Base-by-base conservation (phyloP, 64 coral and sea anemone species). In the Montipora cactus region DNA sequence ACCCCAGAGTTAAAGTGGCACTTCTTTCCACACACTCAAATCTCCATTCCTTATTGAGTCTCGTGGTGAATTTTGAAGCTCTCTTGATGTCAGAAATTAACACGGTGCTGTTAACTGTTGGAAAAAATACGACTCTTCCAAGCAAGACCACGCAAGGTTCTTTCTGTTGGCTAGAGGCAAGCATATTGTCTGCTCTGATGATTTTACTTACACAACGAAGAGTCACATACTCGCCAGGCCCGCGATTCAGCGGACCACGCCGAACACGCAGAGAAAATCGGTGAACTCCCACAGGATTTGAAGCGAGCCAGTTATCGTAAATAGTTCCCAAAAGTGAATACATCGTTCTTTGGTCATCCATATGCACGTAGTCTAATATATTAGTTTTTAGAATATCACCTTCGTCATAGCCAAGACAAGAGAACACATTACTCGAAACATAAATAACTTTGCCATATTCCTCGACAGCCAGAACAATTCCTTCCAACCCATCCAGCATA, bases 401-500 rank as follows among this genome's bases (percentile, higher is more conserved):
- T 48, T 68, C 47, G 19, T 47, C 66, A 64, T 71, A 67, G 44
- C 82, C 82, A 20, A 71, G 82, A 16, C 64, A 86, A 3, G 82
- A 70, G n/a, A 71, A 86, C 8, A 70, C 66, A 14, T 70, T 86
- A 44, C 64, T 86, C 5, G 82, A 86, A 0, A 23, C 82, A 51
- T 13, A 86, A 50, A 69, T 49, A 12, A 93, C 80, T 6, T 73
- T 88, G 47, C 92, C 83, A 4, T 84, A 7, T 71, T 78, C 76
- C 12, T 88, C 75, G 14, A 93, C 19, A 25, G 70, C 78, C 47
- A 93, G 12, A 4, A 88, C 64, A 58, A 93, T 47, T 1, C 84
- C 84, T 20, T 58, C 74, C 23, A 93, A 51, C 14, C 83, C 92
- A 71, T 93, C 92, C 1, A 93, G 55, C 46, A 93, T 20, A 2